Conservation (phyloP, 64 coral and sea anemone species). For the Actinia equina region DNA sequence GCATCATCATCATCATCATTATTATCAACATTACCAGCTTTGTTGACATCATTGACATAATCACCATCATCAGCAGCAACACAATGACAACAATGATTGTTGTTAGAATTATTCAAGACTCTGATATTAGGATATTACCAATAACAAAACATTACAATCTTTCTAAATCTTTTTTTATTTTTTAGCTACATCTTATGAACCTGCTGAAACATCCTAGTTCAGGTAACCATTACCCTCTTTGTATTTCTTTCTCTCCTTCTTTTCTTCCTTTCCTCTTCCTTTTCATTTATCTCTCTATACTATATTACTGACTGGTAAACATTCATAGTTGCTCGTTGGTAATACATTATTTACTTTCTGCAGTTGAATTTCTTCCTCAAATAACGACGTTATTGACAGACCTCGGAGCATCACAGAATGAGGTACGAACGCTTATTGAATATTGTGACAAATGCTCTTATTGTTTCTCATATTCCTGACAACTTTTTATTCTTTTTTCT, state of each 20-base stretch:
- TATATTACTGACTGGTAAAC: no score
- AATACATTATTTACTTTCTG: background rate
- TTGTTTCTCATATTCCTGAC: background rate
- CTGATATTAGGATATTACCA: no score
- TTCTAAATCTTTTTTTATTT: background rate
- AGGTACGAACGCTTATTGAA: slow-evolving; percentile 46
- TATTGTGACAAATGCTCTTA: background rate
- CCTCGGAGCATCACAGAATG: slow-evolving; percentile 87
- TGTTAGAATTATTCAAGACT: no score
- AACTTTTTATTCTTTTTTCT: background rate
- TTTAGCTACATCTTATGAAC: slow-evolving; percentile 97
- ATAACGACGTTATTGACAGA: slow-evolving; percentile 94
- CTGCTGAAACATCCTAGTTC: slow-evolving; percentile 82
- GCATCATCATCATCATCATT: background rate
- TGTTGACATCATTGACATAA: background rate
- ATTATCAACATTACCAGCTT: no score
- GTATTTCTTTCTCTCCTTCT: background rate
- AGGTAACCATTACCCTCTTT: slow-evolving; percentile 29
- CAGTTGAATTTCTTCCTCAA: slow-evolving; percentile 94
- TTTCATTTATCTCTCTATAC: no score
- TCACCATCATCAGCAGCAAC: no score
- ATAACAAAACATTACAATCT: no score
- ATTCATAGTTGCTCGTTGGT: background rate
- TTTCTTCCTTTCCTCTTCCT: background rate
- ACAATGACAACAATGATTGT: no score